Percentiles rank a stretch among this genome's conserved stretches.
Conservation (phyloP, 2,797 vertebrate species). For the Agapornis canus region DNA sequence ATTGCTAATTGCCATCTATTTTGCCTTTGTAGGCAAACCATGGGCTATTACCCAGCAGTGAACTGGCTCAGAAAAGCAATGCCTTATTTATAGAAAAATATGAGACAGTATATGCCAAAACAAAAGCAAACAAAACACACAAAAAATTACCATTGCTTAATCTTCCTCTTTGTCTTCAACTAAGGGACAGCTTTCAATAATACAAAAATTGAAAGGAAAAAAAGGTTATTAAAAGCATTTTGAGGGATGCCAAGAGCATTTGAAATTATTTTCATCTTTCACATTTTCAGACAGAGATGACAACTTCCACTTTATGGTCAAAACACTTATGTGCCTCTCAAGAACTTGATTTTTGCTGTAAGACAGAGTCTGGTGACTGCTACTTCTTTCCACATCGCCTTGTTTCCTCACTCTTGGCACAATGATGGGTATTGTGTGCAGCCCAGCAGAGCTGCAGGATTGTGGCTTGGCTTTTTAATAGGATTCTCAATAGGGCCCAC, state of each 20-base stretch:
- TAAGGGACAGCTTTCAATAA: neutral
- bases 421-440: neutral
- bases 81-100: constrained; percentile 26
- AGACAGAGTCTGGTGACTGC: neutral
- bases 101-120: neutral
- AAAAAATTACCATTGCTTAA: neutral
- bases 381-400: neutral
- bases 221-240: neutral
- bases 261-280: neutral
- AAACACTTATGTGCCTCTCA: neutral
- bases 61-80: neutral
- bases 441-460: neutral
- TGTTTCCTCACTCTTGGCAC: constrained; percentile 4
- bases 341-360: neutral
- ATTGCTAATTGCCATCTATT: constrained; percentile 38
- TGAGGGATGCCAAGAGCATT: neutral
- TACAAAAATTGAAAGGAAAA: neutral
- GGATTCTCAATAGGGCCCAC: neutral
- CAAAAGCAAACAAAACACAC: neutral
- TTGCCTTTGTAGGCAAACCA: constrained; percentile 16
- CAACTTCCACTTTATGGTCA: neutral
- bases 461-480: neutral
- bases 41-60: neutral
- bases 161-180: neutral
- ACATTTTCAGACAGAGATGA: constrained; percentile 33